phyloP scores from a whole-genome alignment of 1,140 invertebrate species.

The Hycleus cichorii region DNA sequence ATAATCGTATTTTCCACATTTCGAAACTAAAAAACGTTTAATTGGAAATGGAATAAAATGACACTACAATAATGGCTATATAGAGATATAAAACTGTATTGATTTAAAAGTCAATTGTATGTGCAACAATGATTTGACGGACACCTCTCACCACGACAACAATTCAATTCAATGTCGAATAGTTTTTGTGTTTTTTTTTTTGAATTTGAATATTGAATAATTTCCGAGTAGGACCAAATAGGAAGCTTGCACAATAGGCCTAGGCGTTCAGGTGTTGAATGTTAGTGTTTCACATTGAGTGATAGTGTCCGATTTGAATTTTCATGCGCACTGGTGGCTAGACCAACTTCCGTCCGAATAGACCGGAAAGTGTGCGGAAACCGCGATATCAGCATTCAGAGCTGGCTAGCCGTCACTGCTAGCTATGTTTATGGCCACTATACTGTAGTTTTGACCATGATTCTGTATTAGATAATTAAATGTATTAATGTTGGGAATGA shows the following conservation, averaged over 20 bases:
- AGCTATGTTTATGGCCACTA: background rate
- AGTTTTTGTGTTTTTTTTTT: background rate
- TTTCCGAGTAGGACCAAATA: constrained; percentile 14
- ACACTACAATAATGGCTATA: background rate
- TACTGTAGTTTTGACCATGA: background rate
- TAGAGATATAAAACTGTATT: constrained; percentile 8
- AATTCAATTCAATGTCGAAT: constrained; percentile 8
- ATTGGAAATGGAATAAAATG: too few species aligned
- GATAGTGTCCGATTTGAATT: constrained; percentile 16
- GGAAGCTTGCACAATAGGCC: constrained; percentile 14
- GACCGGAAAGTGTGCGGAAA: constrained; percentile 14
- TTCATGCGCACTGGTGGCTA: constrained; percentile 13
- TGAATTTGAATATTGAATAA: constrained; percentile 15
- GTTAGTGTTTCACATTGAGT: constrained; percentile 3
- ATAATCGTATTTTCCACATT: too few species aligned
- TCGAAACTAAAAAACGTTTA: too few species aligned
- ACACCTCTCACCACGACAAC: constrained; percentile 12
- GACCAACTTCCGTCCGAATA: constrained; percentile 5
- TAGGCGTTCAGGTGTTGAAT: constrained; percentile 12
- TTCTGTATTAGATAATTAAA: constrained; percentile 8
- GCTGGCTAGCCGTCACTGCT: too few species aligned
- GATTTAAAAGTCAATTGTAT: constrained; percentile 15
- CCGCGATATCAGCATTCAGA: constrained; percentile 11
- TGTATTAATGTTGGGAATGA: constrained; percentile 12
- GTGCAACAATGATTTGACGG: constrained; percentile 8